These are phyloP conservation scores for Drosophila rhopaloa DNA, from an alignment of 1,140 invertebrate genomes.

Conservation along the genomic window DNA sequence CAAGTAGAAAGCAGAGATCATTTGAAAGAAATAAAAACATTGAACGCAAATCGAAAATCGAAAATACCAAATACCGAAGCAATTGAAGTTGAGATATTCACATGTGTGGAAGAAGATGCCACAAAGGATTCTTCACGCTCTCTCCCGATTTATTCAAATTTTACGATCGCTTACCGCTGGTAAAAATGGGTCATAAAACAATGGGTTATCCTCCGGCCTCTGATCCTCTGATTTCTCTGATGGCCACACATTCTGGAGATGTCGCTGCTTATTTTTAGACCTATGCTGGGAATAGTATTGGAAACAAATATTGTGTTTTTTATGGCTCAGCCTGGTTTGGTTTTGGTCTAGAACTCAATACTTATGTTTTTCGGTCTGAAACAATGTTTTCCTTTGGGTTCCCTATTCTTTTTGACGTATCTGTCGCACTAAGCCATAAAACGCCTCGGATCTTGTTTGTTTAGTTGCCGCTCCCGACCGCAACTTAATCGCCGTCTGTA, in stretches of 20 bases:
- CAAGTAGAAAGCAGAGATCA: conserved; percentile 79
- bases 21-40: conserved; percentile 82
- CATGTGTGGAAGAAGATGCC: conserved; percentile 58
- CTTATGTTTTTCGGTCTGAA: conserved; percentile 57
- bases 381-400: conserved; percentile 63
- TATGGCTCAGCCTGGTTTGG: conserved; percentile 49
- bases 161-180: conserved; percentile 77
- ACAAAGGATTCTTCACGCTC: conserved; percentile 81
- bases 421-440: conserved; percentile 73
- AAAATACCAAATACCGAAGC: conserved; percentile 39
- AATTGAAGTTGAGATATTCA: conserved; percentile 58
- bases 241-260: conserved; percentile 11
- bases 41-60: conserved; percentile 43
- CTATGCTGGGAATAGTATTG: conserved; percentile 79
- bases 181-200: conserved; percentile 79
- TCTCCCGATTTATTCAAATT: conserved; percentile 64
- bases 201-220: conserved; percentile 69
- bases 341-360: conserved; percentile 20
- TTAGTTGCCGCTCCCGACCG: conserved; percentile 55
- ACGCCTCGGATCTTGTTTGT: conserved; percentile 63
- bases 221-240: conserved; percentile 18
- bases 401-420: conserved; percentile 64
- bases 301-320: conserved; percentile 76
- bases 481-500: conserved; percentile 59
- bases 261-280: conserved; percentile 77